Conservation (phyloP, 2,797 vertebrate genomes). For the Oophaga sylvatica region DNA sequence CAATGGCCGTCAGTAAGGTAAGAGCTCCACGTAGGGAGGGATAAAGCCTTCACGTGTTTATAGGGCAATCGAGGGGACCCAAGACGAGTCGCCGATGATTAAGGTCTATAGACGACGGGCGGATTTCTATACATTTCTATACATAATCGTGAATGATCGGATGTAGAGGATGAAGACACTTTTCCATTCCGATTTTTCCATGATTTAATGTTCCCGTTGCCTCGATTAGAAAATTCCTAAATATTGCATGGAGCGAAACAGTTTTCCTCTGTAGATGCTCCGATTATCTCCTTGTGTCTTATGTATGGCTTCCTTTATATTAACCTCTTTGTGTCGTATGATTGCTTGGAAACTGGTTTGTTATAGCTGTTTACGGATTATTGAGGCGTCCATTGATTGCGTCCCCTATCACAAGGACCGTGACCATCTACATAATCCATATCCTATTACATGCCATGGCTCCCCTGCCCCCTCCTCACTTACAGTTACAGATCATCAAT, state of each 20-base stretch:
- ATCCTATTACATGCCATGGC: background rate
- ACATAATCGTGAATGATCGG: background rate
- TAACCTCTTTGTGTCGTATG: background rate
- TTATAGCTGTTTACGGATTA: no score
- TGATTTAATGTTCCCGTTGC: background rate
- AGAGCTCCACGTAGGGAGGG: background rate
- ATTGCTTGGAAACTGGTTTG: background rate
- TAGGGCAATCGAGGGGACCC: background rate
- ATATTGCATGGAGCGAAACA: background rate
- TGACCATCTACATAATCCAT: background rate
- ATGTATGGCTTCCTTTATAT: background rate
- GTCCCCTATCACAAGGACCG: background rate
- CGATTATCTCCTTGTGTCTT: background rate
- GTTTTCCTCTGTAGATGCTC: background rate
- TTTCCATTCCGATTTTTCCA: background rate
- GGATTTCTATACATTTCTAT: background rate
- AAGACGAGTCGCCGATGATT: background rate
- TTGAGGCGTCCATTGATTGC: background rate
- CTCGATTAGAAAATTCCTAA: background rate
- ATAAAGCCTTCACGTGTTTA: background rate
- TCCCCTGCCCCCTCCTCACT: no score
- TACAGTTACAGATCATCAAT: background rate
- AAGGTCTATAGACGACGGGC: background rate
- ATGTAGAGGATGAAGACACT: background rate
- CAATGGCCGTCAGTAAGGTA: constrained; percentile 4